A percentile compares a stretch with the other conserved stretches of the same genome.
phyloP scores from a whole-genome alignment of 2,888 invertebrate genomes.

The Drosophila robusta region DNA sequence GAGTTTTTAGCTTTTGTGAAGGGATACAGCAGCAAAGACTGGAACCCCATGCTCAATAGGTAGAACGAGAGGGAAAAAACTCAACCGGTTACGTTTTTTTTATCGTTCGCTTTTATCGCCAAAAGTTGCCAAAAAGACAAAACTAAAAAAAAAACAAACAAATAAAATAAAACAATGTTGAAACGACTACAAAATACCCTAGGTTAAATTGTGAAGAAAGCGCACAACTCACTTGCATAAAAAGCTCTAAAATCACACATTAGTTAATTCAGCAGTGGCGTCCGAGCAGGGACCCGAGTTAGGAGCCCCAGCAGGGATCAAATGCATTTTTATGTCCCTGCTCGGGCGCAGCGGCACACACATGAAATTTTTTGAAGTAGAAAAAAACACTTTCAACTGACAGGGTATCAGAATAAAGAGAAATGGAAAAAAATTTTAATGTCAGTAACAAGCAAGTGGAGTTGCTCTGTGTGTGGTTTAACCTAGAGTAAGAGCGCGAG shows the following conservation, averaged over 20 bases:
- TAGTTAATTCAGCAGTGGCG: background rate
- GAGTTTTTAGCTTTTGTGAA: constrained; percentile 30
- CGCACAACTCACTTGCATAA: background rate
- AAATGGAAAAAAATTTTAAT: constrained; percentile 8
- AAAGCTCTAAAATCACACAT: background rate
- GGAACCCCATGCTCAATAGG: constrained; percentile 35
- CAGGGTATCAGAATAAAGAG: constrained; percentile 17
- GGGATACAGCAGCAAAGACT: constrained; percentile 4
- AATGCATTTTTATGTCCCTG: background rate
- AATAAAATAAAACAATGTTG: background rate
- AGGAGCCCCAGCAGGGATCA: background rate
- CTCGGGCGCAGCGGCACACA: no score
- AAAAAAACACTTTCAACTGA: background rate
- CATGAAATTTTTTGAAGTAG: no score
- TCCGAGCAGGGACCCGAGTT: background rate
- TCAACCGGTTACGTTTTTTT: constrained; percentile 60
- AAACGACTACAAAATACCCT: constrained; percentile 20
- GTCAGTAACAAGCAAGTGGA: constrained; percentile 20
- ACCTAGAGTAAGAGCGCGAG: constrained; percentile 36
- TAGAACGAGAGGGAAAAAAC: constrained; percentile 43
- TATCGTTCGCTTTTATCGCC: constrained; percentile 69
- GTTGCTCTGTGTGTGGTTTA: constrained; percentile 48
- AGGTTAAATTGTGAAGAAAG: background rate
- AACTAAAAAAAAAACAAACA: constrained; percentile 18
- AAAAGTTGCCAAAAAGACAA: constrained; percentile 67